Conservation (phyloP, 2,113 vertebrate species). For the Uropsilus gracilis region DNA sequence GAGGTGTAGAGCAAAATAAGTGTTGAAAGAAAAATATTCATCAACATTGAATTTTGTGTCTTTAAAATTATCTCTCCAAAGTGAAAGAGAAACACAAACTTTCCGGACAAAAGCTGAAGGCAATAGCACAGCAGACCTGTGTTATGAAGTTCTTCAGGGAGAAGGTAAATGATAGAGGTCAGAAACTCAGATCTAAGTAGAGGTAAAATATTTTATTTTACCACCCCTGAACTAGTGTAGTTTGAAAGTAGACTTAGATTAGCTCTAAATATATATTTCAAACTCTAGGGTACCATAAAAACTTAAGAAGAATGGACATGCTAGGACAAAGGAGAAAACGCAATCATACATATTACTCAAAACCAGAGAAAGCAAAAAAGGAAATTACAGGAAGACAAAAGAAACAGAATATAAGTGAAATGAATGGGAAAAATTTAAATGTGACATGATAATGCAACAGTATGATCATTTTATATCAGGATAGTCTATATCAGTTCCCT, state of each 20-base stretch:
- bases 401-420: background rate
- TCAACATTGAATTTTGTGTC: background rate
- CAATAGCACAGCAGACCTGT: background rate
- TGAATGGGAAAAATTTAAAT: background rate
- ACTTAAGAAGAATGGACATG: background rate
- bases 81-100: background rate
- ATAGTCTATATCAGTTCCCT: background rate
- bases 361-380: background rate
- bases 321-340: background rate
- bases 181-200: background rate
- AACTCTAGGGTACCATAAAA: background rate
- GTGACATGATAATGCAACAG: background rate
- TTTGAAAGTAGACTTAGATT: background rate
- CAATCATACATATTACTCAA: background rate
- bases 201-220: background rate
- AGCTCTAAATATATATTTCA: background rate
- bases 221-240: background rate
- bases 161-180: background rate
- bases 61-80: constrained; percentile 11
- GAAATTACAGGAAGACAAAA: background rate
- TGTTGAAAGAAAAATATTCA: constrained; percentile 18
- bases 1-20: constrained; percentile 10
- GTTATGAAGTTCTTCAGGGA: background rate
- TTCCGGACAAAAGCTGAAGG: background rate
- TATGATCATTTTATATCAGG: background rate